These are phyloP conservation scores for Chrysopilus asiliformis DNA, from an alignment of 2,888 invertebrate species.

Conservation along the genomic window DNA sequence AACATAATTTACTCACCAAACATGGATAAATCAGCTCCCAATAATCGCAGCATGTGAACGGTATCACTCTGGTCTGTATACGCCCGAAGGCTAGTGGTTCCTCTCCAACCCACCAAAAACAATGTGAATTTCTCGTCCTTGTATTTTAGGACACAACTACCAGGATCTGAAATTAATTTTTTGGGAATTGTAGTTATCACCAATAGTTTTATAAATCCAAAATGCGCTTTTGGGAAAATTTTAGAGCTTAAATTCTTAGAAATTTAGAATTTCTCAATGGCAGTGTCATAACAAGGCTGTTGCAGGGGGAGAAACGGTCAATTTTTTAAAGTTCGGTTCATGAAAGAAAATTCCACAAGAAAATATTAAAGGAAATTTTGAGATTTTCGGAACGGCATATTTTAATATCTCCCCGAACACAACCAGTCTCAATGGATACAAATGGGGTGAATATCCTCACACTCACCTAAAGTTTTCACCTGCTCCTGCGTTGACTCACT, in stretches of 20 bases:
- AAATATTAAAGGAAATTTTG: too few species aligned
- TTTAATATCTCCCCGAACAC: not conserved
- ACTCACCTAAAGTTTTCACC: conserved; percentile 56
- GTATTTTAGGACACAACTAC: conserved; percentile 67
- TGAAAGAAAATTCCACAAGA: too few species aligned
- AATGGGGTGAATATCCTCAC: not conserved
- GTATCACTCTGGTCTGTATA: conserved; percentile 78
- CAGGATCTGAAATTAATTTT: conserved; percentile 34
- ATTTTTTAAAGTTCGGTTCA: too few species aligned
- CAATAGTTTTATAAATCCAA: not conserved
- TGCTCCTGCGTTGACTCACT: conserved; percentile 50
- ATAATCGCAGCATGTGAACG: conserved; percentile 70
- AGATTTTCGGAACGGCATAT: not conserved
- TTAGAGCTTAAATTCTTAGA: too few species aligned
- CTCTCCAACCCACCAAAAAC: conserved; percentile 81
- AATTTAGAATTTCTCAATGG: too few species aligned
- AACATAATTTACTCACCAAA: conserved; percentile 53
- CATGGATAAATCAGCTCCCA: conserved; percentile 75
- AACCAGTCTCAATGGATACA: not conserved
- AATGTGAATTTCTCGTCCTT: conserved; percentile 42
- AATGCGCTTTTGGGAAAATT: too few species aligned
- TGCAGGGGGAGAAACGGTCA: too few species aligned
- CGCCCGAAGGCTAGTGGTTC: conserved; percentile 70
- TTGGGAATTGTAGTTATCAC: not conserved
- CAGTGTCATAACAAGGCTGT: too few species aligned